Base-by-base conservation (phyloP, 2,797 vertebrate genomes). In the Molothrus ater region DNA sequence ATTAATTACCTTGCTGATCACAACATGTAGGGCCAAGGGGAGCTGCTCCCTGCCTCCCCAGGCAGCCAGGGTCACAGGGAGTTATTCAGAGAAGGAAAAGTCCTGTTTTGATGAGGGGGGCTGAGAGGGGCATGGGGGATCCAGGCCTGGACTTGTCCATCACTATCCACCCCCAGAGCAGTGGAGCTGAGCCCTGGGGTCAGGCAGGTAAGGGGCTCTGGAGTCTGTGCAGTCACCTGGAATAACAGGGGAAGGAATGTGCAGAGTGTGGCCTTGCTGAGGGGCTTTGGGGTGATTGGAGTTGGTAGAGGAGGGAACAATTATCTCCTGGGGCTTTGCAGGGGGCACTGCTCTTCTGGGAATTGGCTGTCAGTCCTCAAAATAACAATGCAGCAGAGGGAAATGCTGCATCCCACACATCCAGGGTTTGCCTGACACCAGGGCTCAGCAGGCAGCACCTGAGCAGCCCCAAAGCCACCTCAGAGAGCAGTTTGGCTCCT, bases 231-330 rank as follows among this genome's bases (percentile, higher is more conserved):
- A 53, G 61, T 86, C 95, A 84, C 47, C 66, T 74, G 87, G 89
- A 96, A 94, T 93, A 86, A 94, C n/a, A 93, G 22, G 50, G 24
- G 36, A 16, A 94, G 73, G 95, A 95, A 96, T 96, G 91, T 24
- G 54, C 1, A 0, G 48, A 9, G 40, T 36, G 26, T 1, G 10
- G 48, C 48, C 71, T 83, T 1, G 0, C 28, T 56, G 84, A 57
- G 48, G 42, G 68, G 48, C 18, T 50, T 57, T 61, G 79, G 64
- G 21, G 16, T 29, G 47, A 43, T 15, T 11, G 5, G 20, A 11
- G 9, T n/a, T 20, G 28, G 42, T 42, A 68, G 36, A 76, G 28
- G 22, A 57, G 40, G 38, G 60, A 32, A 18, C 0, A 4, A 75
- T 5, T 11, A 34, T 32, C 34, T 81, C 22, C 47, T 17, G 29